Base-by-base conservation (phyloP, 2,797 vertebrate genomes). In the Macropodus opercularis region DNA sequence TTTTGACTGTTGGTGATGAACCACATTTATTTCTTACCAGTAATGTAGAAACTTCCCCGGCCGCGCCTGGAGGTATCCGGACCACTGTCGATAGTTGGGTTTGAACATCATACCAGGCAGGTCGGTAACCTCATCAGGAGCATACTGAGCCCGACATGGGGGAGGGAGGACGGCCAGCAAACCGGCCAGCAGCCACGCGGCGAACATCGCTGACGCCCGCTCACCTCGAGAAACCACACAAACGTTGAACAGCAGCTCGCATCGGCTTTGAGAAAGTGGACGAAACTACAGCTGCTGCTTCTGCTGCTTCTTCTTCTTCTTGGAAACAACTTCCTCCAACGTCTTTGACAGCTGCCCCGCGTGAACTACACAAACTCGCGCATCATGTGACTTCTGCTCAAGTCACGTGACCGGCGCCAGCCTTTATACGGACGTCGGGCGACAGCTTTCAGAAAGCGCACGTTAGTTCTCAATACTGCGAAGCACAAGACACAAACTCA, bases 91-190 rank as follows among this genome's bases (percentile, higher is more conserved):
- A 31, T 86, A 93, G 66, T 73, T 89, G 1, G 87, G 79, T 67
- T 87, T 89, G 63, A 92, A 92, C 32, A 12, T 69, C 88, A 92
- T 87, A 0, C 93, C 93, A 0, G 92, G 93, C 9, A 93, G 73
- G 6, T 66, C 1, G 0, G 51, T 69, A 15, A 93, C 89, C 65
- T 92, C 90, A 22, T 94, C 93, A 0, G 91, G 89, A 19, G 61
- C 63, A 11, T 91, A 92, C 43, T 84, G 66, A 34, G 85, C 90
- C 58, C 72, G 42, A 2, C 55, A 70, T 41, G 56, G 61, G 43
- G 58, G 43, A 43, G 15, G 70, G 26, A 79, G 27, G 36, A 48
- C 57, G 8, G 60, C 43, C 11, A 91, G 31, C 46, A 85, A 19
- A 60, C 60, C 76, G 64, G 71, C 0, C 57, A 74, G 12, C 50